phyloP scores from a whole-genome alignment of 2,797 vertebrate species.

The Galagoides demidoff region DNA sequence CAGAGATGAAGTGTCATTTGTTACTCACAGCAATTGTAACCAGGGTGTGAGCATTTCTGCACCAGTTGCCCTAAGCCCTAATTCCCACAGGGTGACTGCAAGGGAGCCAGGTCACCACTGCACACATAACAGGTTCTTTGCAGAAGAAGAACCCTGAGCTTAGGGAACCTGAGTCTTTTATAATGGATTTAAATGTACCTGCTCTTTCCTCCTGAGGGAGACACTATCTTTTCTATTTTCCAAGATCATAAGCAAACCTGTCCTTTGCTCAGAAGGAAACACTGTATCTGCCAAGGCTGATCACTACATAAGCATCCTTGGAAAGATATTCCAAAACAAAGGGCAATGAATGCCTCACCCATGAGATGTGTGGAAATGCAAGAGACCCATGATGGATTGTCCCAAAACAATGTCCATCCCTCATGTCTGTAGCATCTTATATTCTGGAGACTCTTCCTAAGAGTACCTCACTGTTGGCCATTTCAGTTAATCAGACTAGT shows the following conservation, averaged over 20 bases:
- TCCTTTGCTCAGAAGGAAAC: neutral
- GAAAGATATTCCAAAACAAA: neutral
- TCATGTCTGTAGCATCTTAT: neutral
- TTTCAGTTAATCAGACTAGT: neutral
- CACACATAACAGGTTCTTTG: neutral
- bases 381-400: neutral
- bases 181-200: neutral
- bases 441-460: neutral
- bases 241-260: neutral
- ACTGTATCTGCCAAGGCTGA: neutral
- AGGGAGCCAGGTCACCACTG: neutral
- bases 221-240: neutral
- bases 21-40: neutral
- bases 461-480: neutral
- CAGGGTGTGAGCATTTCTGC: slow-evolving; percentile 25
- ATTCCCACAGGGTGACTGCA: neutral
- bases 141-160: neutral
- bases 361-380: neutral
- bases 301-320: neutral
- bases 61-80: neutral
- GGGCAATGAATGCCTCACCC: neutral
- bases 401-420: neutral
- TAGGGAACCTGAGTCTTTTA: neutral
- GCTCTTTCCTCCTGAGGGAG: neutral
- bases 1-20: slow-evolving; percentile 9